Conservation (phyloP, 2,797 vertebrate genomes). For the Leptoclinus maculatus region DNA sequence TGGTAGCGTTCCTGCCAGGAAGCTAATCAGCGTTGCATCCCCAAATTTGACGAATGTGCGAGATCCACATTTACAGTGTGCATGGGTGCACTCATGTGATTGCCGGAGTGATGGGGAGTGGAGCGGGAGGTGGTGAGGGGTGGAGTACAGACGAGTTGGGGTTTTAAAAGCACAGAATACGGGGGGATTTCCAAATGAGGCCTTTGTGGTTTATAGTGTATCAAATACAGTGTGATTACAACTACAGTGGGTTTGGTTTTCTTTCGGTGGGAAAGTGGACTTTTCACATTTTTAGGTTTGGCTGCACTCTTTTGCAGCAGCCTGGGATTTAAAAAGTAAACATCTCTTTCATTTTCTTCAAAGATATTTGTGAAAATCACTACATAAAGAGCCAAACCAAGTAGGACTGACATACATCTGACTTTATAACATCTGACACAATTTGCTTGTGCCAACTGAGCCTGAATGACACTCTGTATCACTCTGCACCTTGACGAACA, state of each 20-base stretch:
- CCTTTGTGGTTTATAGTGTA: conserved; percentile 50
- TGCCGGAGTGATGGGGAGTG: conserved; percentile 32
- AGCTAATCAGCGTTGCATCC: conserved; percentile 80
- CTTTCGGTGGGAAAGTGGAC: conserved; percentile 41
- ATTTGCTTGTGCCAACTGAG: neutral
- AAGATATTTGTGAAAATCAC: conserved; percentile 13
- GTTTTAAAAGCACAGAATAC: conserved; percentile 55
- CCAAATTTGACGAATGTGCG: conserved; percentile 46
- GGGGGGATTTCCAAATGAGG: conserved; percentile 61
- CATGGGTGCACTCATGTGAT: conserved; percentile 20
- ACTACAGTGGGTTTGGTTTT: conserved; percentile 37
- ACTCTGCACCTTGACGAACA: neutral
- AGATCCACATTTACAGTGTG: conserved; percentile 30
- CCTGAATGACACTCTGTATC: neutral
- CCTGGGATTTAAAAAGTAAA: conserved; percentile 10
- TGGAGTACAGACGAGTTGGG: conserved; percentile 36
- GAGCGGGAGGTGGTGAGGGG: conserved; percentile 37
- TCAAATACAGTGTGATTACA: conserved; percentile 48
- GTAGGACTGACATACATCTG: neutral
- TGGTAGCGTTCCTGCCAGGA: conserved; percentile 73
- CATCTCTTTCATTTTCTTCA: neutral
- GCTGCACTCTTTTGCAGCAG: conserved; percentile 14
- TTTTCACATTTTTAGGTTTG: conserved; percentile 38
- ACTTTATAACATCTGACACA: neutral
- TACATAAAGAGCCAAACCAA: neutral